phyloP scores from a whole-genome alignment of 2,797 vertebrate species.

The Columba guinea region DNA sequence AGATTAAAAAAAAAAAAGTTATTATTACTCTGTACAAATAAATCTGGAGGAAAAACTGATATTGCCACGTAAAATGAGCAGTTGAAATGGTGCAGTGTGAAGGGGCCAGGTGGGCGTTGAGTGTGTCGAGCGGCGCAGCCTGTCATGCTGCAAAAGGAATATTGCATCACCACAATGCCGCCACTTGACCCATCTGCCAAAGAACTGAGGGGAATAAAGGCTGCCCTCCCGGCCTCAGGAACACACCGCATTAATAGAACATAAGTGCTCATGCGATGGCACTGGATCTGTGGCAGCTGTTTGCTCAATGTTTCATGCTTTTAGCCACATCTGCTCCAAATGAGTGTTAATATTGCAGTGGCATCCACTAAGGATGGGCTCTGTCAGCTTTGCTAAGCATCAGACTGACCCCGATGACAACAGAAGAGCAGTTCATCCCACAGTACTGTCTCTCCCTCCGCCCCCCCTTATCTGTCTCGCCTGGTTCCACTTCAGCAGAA shows the following conservation, averaged over 20 bases:
- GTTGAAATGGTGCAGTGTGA: fast-evolving
- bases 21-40: neutral
- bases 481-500: conserved; percentile 35
- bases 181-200: conserved; percentile 54
- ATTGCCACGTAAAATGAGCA: fast-evolving
- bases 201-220: conserved; percentile 39
- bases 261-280: conserved; percentile 84
- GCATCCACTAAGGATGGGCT: conserved; percentile 82
- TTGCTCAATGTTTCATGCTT: conserved; percentile 99
- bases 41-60: neutral
- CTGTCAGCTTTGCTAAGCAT: conserved; percentile 93
- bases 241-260: conserved; percentile 78
- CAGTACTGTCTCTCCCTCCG: neutral
- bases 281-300: conserved; percentile 96
- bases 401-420: conserved; percentile 86
- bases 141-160: neutral
- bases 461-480: neutral
- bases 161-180: neutral
- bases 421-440: conserved; percentile 70
- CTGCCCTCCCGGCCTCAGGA: conserved; percentile 68
- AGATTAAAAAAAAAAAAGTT: conserved; percentile 14
- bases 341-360: conserved; percentile 97
- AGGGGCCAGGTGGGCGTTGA: neutral
- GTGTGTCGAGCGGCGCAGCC: neutral
- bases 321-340: conserved; percentile 97